Conservation (phyloP, 2,113 vertebrate genomes). For the Hystrix cristata region DNA sequence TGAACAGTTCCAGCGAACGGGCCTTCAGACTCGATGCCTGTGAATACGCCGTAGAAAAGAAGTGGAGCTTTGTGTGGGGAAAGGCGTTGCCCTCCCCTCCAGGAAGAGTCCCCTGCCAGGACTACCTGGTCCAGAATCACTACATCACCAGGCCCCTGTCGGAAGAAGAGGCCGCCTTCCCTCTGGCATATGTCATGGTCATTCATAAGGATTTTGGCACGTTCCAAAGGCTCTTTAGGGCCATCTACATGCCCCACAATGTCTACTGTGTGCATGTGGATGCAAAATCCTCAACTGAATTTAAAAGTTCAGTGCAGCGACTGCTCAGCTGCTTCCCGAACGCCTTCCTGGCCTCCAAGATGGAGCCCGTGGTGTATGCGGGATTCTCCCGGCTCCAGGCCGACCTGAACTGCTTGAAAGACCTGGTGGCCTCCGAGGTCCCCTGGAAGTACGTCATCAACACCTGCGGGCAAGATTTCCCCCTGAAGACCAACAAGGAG, state of each 20-base stretch:
- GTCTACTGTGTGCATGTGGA: constrained; percentile 88
- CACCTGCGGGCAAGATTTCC: constrained; percentile 88
- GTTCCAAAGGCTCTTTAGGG: constrained; percentile 85
- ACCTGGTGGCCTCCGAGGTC: constrained; percentile 68
- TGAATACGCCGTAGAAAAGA: fast-evolving
- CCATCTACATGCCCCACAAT: constrained; percentile 87
- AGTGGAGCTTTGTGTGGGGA: not conserved
- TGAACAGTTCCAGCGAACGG: not conserved
- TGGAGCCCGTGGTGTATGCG: constrained; percentile 84
- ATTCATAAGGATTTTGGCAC: constrained; percentile 87
- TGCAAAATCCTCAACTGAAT: constrained; percentile 69
- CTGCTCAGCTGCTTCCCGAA: constrained; percentile 85
- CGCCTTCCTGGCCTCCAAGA: constrained; percentile 82
- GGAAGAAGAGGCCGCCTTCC: constrained; percentile 81
- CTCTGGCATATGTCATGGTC: constrained; percentile 84
- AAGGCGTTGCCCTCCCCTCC: not conserved
- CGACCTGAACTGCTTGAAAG: constrained; percentile 86
- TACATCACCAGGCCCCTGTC: constrained; percentile 85
- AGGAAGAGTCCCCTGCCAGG: constrained; percentile 38
- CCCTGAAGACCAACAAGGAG: constrained; percentile 87
- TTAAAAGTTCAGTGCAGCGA: constrained; percentile 56
- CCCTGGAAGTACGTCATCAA: constrained; percentile 86
- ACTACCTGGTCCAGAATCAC: constrained; percentile 68
- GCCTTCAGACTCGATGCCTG: not conserved
- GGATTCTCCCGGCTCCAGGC: constrained; percentile 87